Evolutionary conservation across 2,888 invertebrate species (phyloP).

Genomic region (Molanna angustata): DNA sequence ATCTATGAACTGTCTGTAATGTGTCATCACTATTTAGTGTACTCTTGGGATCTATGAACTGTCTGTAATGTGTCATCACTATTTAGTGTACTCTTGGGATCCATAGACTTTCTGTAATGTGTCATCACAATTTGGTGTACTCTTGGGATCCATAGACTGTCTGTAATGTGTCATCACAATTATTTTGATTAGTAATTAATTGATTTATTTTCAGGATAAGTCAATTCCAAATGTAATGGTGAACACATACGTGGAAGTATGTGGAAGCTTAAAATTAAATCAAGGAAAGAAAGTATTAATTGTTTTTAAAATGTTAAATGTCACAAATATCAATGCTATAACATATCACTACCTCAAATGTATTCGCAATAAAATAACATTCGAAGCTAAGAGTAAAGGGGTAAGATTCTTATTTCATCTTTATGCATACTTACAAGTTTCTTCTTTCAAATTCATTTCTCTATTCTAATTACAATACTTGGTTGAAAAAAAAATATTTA

Average conservation of each 20-base stretch:
- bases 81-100: too few species aligned
- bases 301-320: constrained; percentile 51
- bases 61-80: too few species aligned
- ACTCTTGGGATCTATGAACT: too few species aligned
- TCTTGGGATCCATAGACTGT: too few species aligned
- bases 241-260: constrained; percentile 51
- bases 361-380: constrained; percentile 51
- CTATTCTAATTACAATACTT: too few species aligned
- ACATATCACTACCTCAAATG: constrained; percentile 54
- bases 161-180: too few species aligned
- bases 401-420: too few species aligned
- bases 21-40: too few species aligned
- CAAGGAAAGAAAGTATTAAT: constrained; percentile 52
- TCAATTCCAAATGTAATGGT: constrained; percentile 50
- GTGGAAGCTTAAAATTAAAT: constrained; percentile 52
- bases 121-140: too few species aligned
- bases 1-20: constrained; percentile 69
- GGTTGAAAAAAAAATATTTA: not conserved
- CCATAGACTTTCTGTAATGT: too few species aligned
- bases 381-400: constrained; percentile 53
- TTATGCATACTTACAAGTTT: too few species aligned
- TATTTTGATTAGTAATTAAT: too few species aligned
- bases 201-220: constrained; percentile 43
- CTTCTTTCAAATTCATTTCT: not conserved
- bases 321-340: constrained; percentile 51